Evolutionary conservation across 2,113 vertebrate genomes (phyloP).

Genomic region (Herpailurus yagouaroundi): DNA sequence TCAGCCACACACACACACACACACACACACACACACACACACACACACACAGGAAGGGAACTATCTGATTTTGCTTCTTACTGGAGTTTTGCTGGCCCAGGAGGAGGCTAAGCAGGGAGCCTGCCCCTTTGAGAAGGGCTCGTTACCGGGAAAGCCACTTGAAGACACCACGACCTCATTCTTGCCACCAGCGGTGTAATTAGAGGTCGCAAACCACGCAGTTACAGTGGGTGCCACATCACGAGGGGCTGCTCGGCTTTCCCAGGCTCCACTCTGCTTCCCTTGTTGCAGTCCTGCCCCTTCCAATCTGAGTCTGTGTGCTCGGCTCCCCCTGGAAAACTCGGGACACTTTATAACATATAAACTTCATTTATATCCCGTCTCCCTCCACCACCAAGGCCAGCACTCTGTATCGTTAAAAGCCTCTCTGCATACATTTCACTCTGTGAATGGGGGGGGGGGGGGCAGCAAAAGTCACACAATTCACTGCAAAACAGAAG

Average conservation of each 20-base stretch:
- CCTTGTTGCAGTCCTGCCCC: not conserved
- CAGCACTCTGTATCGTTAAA: not conserved
- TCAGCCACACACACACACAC: not conserved
- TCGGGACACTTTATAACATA: too few relatives aligned
- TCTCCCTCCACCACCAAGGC: not conserved
- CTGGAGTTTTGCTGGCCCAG: not conserved
- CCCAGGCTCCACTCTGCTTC: not conserved
- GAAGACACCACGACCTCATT: slow-evolving; percentile 39
- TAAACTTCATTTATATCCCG: too few relatives aligned
- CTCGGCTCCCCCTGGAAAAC: not conserved
- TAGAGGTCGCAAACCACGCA: not conserved
- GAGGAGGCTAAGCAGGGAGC: not conserved
- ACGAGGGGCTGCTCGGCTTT: rapidly evolving
- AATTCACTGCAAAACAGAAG: not conserved
- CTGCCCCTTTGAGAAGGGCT: not conserved
- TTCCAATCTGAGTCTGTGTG: not conserved
- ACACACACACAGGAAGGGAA: not conserved
- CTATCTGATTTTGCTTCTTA: not conserved
- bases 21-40: too few relatives aligned
- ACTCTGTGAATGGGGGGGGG: not conserved
- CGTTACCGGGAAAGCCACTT: not conserved
- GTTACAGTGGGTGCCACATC: not conserved
- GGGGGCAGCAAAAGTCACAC: not conserved
- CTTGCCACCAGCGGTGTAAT: not conserved
- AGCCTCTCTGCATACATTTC: not conserved